Evolutionary conservation across 2,888 invertebrate species (phyloP).

Genomic region (Argynnis bischoffii): DNA sequence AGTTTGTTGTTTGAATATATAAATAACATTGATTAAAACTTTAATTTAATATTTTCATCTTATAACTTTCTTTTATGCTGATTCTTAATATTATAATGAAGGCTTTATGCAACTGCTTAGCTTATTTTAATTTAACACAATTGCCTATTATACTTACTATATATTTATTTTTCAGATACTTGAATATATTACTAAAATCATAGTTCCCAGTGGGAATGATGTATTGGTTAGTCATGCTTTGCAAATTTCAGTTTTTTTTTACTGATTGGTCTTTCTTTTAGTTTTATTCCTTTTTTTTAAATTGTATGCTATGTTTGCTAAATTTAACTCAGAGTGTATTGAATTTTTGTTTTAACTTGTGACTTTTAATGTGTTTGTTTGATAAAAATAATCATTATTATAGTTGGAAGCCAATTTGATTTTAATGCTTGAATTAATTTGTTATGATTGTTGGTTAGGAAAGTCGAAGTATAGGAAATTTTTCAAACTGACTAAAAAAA

Average conservation of each 20-base stretch:
- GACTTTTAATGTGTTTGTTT: not conserved
- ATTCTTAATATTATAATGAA: not conserved
- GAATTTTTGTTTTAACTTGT: conserved; percentile 2
- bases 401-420: too few relatives aligned
- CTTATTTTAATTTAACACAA: conserved; percentile 6
- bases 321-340: not conserved
- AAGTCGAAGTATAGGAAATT: too few relatives aligned
- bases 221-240: conserved; percentile 45
- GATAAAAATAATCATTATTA: not conserved
- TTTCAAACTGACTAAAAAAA: too few relatives aligned
- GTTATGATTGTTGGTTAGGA: too few relatives aligned
- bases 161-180: conserved; percentile 70
- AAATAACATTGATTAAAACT: too few relatives aligned
- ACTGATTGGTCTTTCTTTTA: conserved; percentile 20
- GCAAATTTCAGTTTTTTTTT: conserved; percentile 33
- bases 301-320: conserved; percentile 18
- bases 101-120: not conserved
- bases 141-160: conserved; percentile 8
- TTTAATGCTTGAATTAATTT: too few relatives aligned
- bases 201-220: conserved; percentile 66
- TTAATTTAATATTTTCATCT: not conserved
- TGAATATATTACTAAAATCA: conserved; percentile 70
- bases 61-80: not conserved
- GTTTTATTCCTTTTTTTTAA: conserved; percentile 23
- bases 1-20: too few relatives aligned